These are phyloP conservation scores for Melitaea athalia DNA, from an alignment of 2,888 invertebrate species.

Conservation along the genomic window DNA sequence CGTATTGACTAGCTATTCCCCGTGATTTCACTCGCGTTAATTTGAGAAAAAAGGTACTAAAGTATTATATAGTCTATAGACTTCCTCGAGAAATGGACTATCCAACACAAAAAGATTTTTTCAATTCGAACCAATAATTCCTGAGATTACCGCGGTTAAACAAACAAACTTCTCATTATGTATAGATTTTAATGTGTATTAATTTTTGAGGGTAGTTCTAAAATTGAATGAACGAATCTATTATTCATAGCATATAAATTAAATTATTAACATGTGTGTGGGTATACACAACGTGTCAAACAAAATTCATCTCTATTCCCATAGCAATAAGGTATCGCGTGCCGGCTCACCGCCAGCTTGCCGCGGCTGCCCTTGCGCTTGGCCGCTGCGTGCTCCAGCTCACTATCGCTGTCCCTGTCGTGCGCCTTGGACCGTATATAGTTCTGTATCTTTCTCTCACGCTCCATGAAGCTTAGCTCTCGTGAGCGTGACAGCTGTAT, in stretches of 20 bases:
- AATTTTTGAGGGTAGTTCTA: neutral
- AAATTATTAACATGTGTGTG: neutral
- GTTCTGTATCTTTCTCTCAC: slow-evolving; percentile 78
- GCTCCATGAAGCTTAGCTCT: slow-evolving; percentile 78
- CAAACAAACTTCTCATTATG: too few relatives aligned
- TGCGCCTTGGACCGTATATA: slow-evolving; percentile 79
- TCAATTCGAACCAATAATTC: too few relatives aligned
- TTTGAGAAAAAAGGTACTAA: too few relatives aligned
- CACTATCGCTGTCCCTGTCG: slow-evolving; percentile 93
- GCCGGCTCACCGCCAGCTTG: slow-evolving; percentile 88
- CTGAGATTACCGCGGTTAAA: too few relatives aligned
- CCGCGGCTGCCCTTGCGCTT: slow-evolving; percentile 84
- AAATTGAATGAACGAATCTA: neutral
- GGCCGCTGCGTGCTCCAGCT: slow-evolving; percentile 84
- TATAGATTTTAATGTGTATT: too few relatives aligned
- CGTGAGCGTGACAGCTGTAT: slow-evolving; percentile 78
- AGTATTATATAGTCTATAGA: too few relatives aligned
- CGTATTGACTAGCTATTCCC: too few relatives aligned
- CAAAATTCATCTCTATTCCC: slow-evolving; percentile 55
- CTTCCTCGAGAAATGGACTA: too few relatives aligned
- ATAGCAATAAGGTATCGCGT: slow-evolving; percentile 49
- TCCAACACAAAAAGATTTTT: too few relatives aligned
- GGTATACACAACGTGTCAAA: slow-evolving; percentile 23
- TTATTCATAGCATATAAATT: neutral
- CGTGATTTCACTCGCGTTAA: too few relatives aligned